phyloP scores from a whole-genome alignment of 2,888 invertebrate species.

The Hecatera dysodea region DNA sequence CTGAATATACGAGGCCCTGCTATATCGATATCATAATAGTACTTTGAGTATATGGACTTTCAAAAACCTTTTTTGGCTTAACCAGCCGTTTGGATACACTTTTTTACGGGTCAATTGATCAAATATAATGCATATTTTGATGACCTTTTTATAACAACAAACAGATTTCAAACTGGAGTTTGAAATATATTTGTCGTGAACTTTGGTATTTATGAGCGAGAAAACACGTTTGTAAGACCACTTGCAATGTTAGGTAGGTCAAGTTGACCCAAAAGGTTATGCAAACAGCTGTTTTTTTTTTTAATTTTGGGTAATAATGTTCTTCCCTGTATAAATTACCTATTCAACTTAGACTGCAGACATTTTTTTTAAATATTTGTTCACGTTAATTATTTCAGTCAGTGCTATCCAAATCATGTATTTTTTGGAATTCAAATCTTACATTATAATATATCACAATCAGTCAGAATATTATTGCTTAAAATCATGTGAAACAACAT shows the following conservation, averaged over 20 bases:
- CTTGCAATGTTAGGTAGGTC: conserved; percentile 22
- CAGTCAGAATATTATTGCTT: fast-evolving
- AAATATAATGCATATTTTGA: neutral
- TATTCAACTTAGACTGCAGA: neutral
- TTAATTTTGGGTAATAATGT: neutral
- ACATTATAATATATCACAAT: too few species aligned
- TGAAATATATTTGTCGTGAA: conserved; percentile 6
- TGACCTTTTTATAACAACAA: conserved; percentile 9
- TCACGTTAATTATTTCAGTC: too few species aligned
- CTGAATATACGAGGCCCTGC: conserved; percentile 7
- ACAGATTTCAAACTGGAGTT: neutral
- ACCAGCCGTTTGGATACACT: neutral
- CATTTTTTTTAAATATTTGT: neutral
- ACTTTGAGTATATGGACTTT: neutral
- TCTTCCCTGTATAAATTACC: neutral
- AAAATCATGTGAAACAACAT: neutral
- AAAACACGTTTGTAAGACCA: conserved; percentile 29
- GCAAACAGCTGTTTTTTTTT: neutral
- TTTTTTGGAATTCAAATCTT: neutral
- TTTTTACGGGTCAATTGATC: neutral
- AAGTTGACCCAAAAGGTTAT: neutral
- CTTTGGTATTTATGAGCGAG: conserved; percentile 21
- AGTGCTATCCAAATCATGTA: too few species aligned
- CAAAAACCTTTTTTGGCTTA: conserved; percentile 1
- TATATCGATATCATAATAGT: conserved; percentile 7